phyloP scores from a whole-genome alignment of 2,888 invertebrate genomes.

The Proisotoma minuta region DNA sequence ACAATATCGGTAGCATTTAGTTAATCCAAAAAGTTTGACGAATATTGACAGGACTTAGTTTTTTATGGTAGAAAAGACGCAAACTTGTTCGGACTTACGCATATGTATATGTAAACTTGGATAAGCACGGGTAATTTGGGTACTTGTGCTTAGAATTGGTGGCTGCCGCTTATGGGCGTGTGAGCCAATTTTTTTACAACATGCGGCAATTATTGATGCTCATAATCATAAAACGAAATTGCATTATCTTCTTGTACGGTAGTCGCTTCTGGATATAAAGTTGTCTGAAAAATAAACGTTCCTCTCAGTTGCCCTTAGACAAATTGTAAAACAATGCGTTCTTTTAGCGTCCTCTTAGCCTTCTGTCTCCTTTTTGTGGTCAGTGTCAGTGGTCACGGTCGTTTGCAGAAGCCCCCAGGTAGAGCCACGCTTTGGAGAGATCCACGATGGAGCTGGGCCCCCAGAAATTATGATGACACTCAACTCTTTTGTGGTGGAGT shows the following conservation, averaged over 20 bases:
- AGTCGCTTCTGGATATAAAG: no score
- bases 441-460: conserved; percentile 24
- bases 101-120: conserved; percentile 3
- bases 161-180: no score
- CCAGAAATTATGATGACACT: conserved; percentile 34
- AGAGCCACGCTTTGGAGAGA: conserved; percentile 33
- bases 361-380: neutral
- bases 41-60: no score
- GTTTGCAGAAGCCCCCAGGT: conserved; percentile 33
- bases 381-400: conserved; percentile 28
- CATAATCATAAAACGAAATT: no score
- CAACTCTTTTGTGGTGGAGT: conserved; percentile 36
- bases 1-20: no score
- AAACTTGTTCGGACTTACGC: no score
- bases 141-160: neutral
- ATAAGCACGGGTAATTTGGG: neutral
- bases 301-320: neutral
- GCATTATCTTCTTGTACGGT: no score
- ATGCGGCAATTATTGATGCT: no score
- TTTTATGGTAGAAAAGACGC: neutral
- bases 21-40: no score
- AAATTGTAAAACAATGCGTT: conserved; percentile 6
- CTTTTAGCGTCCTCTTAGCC: neutral
- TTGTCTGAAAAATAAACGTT: no score
- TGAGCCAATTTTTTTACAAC: no score